phyloP scores from a whole-genome alignment of 2,113 vertebrate genomes.

The Sorex araneus region DNA sequence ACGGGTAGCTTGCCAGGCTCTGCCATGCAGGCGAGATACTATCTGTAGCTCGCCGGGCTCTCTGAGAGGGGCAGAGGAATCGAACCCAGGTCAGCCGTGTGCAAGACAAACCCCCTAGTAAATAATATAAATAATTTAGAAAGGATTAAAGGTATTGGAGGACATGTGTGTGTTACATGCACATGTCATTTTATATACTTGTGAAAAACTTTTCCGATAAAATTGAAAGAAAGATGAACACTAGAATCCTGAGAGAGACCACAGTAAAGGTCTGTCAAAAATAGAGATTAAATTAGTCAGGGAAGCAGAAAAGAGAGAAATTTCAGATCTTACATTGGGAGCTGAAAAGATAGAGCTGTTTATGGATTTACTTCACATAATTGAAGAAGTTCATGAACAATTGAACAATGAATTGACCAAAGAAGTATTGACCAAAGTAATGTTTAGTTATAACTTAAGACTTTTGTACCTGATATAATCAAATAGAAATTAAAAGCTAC shows the following conservation, averaged over 20 bases:
- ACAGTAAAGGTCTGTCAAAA: not conserved
- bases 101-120: too few relatives aligned
- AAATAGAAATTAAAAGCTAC: not conserved
- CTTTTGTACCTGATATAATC: not conserved
- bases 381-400: not conserved
- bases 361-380: not conserved
- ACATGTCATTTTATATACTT: not conserved
- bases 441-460: not conserved
- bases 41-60: too few relatives aligned
- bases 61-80: too few relatives aligned
- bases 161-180: not conserved
- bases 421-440: not conserved
- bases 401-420: not conserved
- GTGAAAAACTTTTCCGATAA: not conserved
- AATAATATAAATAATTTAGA: not conserved
- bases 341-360: not conserved
- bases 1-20: too few relatives aligned
- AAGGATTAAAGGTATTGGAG: not conserved
- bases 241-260: not conserved
- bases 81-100: too few relatives aligned
- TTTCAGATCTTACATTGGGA: not conserved
- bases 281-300: not conserved
- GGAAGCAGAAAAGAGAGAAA: not conserved
- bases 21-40: too few relatives aligned
- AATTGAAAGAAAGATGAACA: not conserved